Percentiles rank a stretch among this genome's conserved stretches.
phyloP scores from a whole-genome alignment of 1,140 invertebrate genomes.

The Cylas formicarius region DNA sequence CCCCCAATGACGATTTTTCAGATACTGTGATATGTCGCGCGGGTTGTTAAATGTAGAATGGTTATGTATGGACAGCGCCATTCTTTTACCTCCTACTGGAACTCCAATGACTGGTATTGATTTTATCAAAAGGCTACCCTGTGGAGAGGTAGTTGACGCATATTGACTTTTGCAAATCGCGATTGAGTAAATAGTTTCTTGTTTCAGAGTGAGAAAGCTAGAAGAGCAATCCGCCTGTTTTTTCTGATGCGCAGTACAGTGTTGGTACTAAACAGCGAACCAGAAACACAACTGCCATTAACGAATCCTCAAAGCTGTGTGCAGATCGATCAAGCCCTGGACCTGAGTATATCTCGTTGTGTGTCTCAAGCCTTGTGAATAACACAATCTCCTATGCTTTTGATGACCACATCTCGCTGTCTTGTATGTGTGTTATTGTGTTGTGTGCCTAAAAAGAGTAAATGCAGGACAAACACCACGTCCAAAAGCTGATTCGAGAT shows the following conservation, averaged over 20 bases:
- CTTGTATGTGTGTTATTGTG: conserved; percentile 6
- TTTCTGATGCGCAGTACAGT: conserved; percentile 84
- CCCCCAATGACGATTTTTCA: conserved; percentile 32
- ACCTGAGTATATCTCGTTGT: conserved; percentile 72
- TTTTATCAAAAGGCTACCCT: conserved; percentile 89
- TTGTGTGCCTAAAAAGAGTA: too few relatives aligned
- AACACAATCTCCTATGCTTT: conserved; percentile 37
- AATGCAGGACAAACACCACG: too few relatives aligned
- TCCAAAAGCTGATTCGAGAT: too few relatives aligned
- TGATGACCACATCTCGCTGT: too few relatives aligned
- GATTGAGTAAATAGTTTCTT: conserved; percentile 8
- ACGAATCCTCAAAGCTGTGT: conserved; percentile 84
- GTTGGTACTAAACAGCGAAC: conserved; percentile 70
- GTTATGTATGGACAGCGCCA: conserved; percentile 92
- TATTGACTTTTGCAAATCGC: neutral
- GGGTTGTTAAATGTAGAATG: conserved; percentile 85
- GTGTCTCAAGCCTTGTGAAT: conserved; percentile 36
- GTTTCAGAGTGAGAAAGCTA: conserved; percentile 79
- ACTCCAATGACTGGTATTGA: conserved; percentile 94
- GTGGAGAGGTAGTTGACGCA: conserved; percentile 69
- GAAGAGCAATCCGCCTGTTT: conserved; percentile 89
- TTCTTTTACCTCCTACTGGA: conserved; percentile 91
- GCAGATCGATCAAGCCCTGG: conserved; percentile 84
- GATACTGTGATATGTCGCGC: conserved; percentile 81
- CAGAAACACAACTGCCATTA: conserved; percentile 84